Percentiles rank a stretch among this genome's conserved stretches.
These are phyloP conservation scores for Pipra filicauda DNA, from an alignment of 2,113 vertebrate genomes.

Conservation along the genomic window DNA sequence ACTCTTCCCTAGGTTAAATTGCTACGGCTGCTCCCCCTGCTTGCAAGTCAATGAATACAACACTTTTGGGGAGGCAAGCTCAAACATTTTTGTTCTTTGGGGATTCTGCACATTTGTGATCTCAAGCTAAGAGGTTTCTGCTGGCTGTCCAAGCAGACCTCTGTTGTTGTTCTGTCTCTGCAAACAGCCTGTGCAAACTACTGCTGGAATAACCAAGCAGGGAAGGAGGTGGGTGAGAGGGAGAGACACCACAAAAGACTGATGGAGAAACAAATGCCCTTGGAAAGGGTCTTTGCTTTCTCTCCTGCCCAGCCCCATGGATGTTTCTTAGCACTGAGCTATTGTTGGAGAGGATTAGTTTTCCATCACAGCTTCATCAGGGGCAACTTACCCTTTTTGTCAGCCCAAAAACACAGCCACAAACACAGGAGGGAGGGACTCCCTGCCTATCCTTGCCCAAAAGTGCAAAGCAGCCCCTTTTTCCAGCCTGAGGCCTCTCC, in stretches of 20 bases:
- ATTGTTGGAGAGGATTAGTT: constrained; percentile 18
- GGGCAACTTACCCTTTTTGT: background rate
- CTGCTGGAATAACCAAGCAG: background rate
- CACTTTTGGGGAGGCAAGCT: constrained; percentile 23
- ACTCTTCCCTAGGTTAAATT: constrained; percentile 67
- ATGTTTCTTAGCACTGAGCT: constrained; percentile 1
- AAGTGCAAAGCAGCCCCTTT: background rate
- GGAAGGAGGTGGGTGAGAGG: background rate
- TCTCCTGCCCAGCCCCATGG: background rate
- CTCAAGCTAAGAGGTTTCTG: constrained; percentile 26
- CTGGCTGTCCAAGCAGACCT: constrained; percentile 4
- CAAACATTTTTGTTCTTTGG: constrained; percentile 15
- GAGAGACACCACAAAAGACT: background rate
- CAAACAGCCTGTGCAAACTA: background rate
- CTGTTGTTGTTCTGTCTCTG: background rate
- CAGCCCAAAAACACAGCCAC: background rate
- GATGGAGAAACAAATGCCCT: background rate
- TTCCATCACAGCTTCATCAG: constrained; percentile 38
- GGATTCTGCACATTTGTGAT: constrained; percentile 17
- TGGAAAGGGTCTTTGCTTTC: background rate
- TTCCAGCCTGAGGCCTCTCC: background rate
- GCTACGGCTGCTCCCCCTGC: background rate
- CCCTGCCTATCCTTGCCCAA: background rate
- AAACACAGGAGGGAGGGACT: fast-evolving
- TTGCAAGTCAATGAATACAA: constrained; percentile 46